A percentile compares a stretch with the other conserved stretches of the same genome.
Conservation (phyloP, 92 coral and sea anemone genomes). For the Zoanthus gigantus region DNA sequence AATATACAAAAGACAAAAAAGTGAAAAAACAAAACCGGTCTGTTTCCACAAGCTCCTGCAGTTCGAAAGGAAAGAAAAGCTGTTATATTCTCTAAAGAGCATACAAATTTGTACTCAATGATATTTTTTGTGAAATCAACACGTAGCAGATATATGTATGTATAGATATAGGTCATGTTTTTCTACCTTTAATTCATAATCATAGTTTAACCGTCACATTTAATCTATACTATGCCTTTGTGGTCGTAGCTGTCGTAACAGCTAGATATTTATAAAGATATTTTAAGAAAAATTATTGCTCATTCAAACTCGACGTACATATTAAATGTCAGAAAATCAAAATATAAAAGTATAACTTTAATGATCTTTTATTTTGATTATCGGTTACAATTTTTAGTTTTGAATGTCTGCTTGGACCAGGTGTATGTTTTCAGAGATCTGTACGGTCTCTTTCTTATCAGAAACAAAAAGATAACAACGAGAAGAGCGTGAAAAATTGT, state of each 20-base stretch:
- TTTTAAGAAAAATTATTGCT: neutral
- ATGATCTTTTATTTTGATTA: neutral
- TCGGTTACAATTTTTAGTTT: neutral
- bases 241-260: neutral
- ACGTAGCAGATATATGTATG: neutral
- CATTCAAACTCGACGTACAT: neutral
- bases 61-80: slow-evolving; percentile 11
- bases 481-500: neutral
- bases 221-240: neutral
- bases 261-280: neutral
- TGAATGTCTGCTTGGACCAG: neutral
- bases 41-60: neutral
- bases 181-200: neutral
- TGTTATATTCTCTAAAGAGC: slow-evolving; percentile 19
- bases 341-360: neutral
- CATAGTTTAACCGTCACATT: no score
- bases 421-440: neutral
- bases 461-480: no score
- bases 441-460: no score
- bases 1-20: neutral
- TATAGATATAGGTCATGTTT: neutral
- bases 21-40: neutral
- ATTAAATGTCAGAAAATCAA: neutral
- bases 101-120: neutral
- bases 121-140: neutral